These are phyloP conservation scores for Pyrrhura leucotis DNA, from an alignment of 2,797 vertebrate species.

Conservation along the genomic window DNA sequence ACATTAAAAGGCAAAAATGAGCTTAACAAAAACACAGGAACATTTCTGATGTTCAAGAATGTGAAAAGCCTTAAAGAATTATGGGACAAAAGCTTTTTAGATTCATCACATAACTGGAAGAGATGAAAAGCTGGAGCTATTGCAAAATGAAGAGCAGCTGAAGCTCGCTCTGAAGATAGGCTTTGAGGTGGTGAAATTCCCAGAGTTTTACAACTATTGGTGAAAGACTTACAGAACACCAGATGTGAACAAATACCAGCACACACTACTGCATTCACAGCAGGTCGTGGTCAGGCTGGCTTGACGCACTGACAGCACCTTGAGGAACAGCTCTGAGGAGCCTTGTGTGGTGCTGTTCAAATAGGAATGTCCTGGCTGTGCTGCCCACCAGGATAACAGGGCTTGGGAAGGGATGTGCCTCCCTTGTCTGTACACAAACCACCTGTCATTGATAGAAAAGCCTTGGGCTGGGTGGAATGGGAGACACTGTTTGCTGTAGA, in stretches of 20 bases:
- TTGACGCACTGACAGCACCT: not conserved
- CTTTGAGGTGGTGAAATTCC: not conserved
- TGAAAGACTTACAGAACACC: not conserved
- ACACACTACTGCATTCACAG: not conserved
- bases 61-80: not conserved
- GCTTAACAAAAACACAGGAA: not conserved
- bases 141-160: not conserved
- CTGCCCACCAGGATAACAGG: not conserved
- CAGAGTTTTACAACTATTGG: not conserved
- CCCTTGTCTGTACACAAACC: not conserved
- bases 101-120: not conserved
- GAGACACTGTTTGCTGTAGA: not conserved
- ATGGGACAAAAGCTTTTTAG: not conserved
- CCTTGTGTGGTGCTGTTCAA: not conserved
- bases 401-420: not conserved
- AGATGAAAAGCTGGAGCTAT: not conserved
- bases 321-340: not conserved
- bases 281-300: not conserved
- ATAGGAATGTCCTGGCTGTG: not conserved
- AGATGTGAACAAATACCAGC: not conserved
- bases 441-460: not conserved
- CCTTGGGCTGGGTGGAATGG: not conserved
- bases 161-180: not conserved
- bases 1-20: not conserved
- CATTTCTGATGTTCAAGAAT: not conserved